These are phyloP conservation scores for Thalassophryne amazonica DNA, from an alignment of 2,797 vertebrate genomes.

Conservation along the genomic window DNA sequence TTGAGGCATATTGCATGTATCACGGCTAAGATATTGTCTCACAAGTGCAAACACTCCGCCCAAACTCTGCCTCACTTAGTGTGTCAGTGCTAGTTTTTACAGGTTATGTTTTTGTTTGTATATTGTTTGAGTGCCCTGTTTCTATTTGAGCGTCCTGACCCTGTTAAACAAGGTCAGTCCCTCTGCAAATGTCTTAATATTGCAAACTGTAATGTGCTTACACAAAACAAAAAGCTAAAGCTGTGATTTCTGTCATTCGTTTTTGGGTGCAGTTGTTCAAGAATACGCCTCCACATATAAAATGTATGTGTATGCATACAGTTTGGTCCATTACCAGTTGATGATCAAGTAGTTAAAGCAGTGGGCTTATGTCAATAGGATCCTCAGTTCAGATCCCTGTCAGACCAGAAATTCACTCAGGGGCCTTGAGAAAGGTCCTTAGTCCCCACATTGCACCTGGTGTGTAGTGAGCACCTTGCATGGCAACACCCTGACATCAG, in stretches of 20 bases:
- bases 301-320: too few relatives aligned
- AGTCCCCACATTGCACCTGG: too few relatives aligned
- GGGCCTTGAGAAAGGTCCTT: too few relatives aligned
- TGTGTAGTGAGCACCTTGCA: too few relatives aligned
- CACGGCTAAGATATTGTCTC: constrained; percentile 27
- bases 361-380: too few relatives aligned
- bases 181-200: neutral
- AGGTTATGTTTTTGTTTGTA: constrained; percentile 21
- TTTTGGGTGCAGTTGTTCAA: constrained; percentile 2
- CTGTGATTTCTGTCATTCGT: neutral
- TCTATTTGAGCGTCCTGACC: constrained; percentile 14
- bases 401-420: too few relatives aligned
- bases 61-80: constrained; percentile 7
- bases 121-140: constrained; percentile 10
- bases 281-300: too few relatives aligned
- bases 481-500: too few relatives aligned
- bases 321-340: too few relatives aligned
- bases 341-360: too few relatives aligned
- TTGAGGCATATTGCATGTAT: neutral
- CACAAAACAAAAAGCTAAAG: constrained; percentile 7
- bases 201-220: neutral
- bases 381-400: too few relatives aligned
- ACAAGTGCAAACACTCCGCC: constrained; percentile 18
- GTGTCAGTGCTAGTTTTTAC: constrained; percentile 30
- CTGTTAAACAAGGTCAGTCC: constrained; percentile 1